Conservation (phyloP, 2,888 invertebrate genomes). For the Nephrotoma flavescens region DNA sequence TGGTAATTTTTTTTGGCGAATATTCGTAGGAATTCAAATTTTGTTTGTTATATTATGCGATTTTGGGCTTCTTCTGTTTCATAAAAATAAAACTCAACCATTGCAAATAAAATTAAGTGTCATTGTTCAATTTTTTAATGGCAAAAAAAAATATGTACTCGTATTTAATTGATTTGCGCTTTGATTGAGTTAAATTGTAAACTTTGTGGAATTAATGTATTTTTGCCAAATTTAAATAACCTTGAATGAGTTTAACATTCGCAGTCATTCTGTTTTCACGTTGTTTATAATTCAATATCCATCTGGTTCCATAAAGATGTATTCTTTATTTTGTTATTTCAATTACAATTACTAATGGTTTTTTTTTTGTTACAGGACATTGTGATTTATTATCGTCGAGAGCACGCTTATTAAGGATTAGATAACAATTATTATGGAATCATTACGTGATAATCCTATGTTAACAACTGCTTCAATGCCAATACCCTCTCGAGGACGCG, state of each 20-base stretch:
- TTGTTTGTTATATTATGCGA: neutral
- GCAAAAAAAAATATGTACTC: neutral
- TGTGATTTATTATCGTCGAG: neutral
- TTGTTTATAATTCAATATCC: neutral
- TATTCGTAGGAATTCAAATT: neutral
- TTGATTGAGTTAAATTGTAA: neutral
- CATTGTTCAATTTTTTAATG: neutral
- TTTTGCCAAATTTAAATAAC: neutral
- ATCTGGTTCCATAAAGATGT: too few species aligned
- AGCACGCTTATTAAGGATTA: neutral
- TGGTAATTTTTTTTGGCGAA: too few species aligned
- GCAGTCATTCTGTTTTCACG: neutral
- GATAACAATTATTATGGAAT: conserved; percentile 8
- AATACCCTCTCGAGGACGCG: conserved; percentile 36
- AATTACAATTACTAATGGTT: too few species aligned
- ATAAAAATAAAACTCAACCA: neutral
- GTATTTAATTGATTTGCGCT: neutral
- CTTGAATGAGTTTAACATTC: neutral
- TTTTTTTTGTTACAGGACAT: neutral
- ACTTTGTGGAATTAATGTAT: neutral
- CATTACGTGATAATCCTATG: conserved; percentile 19
- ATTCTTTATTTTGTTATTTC: too few species aligned
- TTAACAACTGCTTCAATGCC: conserved; percentile 44
- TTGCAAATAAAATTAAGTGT: neutral
- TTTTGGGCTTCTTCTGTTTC: neutral